Conservation (phyloP, 2,888 invertebrate genomes). For the Lithophane leautieri region DNA sequence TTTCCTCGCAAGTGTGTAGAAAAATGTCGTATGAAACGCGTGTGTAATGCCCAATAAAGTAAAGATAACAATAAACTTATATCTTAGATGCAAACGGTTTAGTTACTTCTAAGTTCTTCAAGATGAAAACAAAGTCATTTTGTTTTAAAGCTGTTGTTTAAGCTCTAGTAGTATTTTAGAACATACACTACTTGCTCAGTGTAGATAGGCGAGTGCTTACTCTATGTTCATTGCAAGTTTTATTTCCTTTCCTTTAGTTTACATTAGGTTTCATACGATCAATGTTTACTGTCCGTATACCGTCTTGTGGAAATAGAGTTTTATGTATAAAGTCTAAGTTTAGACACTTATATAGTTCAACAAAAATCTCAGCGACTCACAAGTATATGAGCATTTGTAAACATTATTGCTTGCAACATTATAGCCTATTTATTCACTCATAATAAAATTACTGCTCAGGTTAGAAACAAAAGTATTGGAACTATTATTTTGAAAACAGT, state of each 20-base stretch:
- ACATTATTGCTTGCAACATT: background rate
- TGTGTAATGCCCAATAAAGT: too few relatives aligned
- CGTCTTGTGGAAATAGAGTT: background rate
- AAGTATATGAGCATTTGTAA: too few relatives aligned
- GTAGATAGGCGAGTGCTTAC: background rate
- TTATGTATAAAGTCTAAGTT: too few relatives aligned
- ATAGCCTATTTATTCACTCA: too few relatives aligned
- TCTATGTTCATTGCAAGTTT: background rate
- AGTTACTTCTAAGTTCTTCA: background rate
- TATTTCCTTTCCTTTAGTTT: background rate
- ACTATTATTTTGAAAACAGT: too few relatives aligned
- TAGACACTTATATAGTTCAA: too few relatives aligned
- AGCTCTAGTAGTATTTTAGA: background rate
- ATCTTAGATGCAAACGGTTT: too few relatives aligned
- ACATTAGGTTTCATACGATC: background rate
- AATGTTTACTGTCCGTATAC: background rate
- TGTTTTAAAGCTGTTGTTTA: background rate
- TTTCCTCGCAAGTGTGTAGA: too few relatives aligned
- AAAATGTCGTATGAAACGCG: too few relatives aligned
- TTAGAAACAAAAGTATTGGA: background rate
- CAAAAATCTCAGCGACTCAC: too few relatives aligned
- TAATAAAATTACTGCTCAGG: too few relatives aligned
- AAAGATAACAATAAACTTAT: too few relatives aligned
- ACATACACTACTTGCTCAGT: background rate
- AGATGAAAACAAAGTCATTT: slow-evolving; percentile 1